These are phyloP conservation scores for Drosophila ironensis DNA, from an alignment of 1,140 invertebrate species.

Conservation along the genomic window DNA sequence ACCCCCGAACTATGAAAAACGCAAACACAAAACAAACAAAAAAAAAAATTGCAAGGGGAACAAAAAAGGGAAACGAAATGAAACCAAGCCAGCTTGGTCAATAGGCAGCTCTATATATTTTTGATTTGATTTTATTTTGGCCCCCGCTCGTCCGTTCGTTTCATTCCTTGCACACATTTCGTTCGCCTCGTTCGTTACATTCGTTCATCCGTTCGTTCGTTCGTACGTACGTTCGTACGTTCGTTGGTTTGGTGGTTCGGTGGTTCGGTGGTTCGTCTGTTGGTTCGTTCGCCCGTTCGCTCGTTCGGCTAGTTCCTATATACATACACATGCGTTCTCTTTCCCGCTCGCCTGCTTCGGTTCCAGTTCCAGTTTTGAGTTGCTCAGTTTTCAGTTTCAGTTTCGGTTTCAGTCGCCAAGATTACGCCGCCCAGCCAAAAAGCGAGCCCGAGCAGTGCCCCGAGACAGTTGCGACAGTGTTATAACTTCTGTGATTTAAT, in stretches of 20 bases:
- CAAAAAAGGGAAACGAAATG: neutral
- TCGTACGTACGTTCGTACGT: no score
- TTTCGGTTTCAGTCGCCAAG: conserved; percentile 39
- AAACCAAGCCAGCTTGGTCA: conserved; percentile 11
- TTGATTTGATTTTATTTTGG: no score
- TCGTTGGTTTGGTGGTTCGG: no score
- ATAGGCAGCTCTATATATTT: no score
- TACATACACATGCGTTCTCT: conserved; percentile 71
- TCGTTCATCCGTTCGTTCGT: no score
- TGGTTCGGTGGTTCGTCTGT: no score
- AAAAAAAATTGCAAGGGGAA: conserved; percentile 36
- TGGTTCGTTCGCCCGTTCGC: conserved; percentile 76
- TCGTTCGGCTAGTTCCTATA: conserved; percentile 74
- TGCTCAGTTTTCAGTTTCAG: conserved; percentile 23
- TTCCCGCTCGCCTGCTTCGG: conserved; percentile 38
- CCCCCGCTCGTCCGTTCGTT: no score
- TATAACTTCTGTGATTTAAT: neutral
- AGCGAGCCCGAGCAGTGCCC: no score
- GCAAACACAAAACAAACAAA: conserved; percentile 49
- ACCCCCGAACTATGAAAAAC: no score
- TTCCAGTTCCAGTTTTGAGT: conserved; percentile 20
- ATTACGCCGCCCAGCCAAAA: no score
- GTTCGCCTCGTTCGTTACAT: no score
- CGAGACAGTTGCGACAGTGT: neutral
- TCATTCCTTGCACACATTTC: no score